Evolutionary conservation across 2,113 vertebrate genomes (phyloP), one percentile per base, ranked within the genome.

Genomic region (Tiliqua scincoides): DNA sequence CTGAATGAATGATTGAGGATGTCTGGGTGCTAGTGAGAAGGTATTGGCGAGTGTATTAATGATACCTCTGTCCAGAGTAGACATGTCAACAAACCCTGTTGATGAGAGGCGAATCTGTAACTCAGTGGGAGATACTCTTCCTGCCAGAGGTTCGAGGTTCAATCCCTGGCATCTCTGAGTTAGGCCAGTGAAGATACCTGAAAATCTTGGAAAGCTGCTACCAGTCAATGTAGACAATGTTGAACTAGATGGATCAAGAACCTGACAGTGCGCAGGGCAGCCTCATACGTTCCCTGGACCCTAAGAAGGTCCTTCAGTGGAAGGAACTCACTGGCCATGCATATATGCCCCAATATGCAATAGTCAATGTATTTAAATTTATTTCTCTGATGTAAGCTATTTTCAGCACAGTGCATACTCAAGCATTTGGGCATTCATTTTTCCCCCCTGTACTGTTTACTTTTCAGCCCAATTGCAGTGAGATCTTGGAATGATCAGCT

Each of bases 401-500:
- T 61, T 17, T 17, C 54, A 57, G 54, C 14, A 40, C 6, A 62
- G 0, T 0, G 48, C 21, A 30, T 78, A 17, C 27, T 4, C 81
- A 5, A 57, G 54, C 10, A 2, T 27, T 52, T 57, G 3, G 43
- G 9, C 57, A 20, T 6, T 40, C 61, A 48, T 15, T 0, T 87
- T 72, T 65, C 0, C 90, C 79, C 5, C 82, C 77, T 4, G 80
- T 48, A 18, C 91, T 8, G 9, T 80, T 17, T 74, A 18, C 32
- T 86, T 81, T 87, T 43, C 79, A 97, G 96, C 82, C 82, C 91
- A 1, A 74, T 96, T 87, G 91, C 93, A 89, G 92, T 97, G 52
- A 97, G 99, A 79, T 94, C 97, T 79, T 88, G 96, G 75, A 99
- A 99, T 32, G 98, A 99, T 92, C 98, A 98, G 91, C 87, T 99